Conservation (phyloP, 2,113 vertebrate genomes). For the Passer domesticus region DNA sequence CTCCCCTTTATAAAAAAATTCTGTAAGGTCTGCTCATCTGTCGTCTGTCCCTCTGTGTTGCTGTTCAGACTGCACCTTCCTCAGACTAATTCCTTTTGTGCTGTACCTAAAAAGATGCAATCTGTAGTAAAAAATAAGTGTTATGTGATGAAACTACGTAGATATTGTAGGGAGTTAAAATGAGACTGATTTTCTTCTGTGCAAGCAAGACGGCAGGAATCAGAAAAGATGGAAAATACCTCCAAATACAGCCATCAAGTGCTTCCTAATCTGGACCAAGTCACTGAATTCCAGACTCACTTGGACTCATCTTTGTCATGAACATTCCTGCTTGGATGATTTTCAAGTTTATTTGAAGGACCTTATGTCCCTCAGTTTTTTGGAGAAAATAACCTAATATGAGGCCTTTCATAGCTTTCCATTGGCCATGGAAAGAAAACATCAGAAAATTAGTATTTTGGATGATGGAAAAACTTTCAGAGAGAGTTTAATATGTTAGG, state of each 20-base stretch:
- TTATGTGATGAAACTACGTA: neutral
- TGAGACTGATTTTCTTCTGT: neutral
- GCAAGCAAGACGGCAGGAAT: neutral
- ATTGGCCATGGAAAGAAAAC: neutral
- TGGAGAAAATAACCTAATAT: neutral
- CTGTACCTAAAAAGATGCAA: neutral
- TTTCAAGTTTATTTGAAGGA: neutral
- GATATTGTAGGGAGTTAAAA: neutral
- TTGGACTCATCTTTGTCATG: neutral
- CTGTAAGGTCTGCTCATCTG: neutral
- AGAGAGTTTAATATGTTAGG: neutral
- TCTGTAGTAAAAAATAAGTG: neutral
- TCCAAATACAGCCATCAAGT: neutral
- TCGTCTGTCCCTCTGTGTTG: neutral
- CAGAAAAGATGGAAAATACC: neutral
- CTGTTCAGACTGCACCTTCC: neutral
- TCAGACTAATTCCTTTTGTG: neutral
- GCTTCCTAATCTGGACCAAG: neutral
- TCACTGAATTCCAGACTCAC: neutral
- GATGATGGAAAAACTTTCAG: neutral
- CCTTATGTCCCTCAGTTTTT: neutral
- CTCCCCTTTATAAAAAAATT: neutral
- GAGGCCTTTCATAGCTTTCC: neutral
- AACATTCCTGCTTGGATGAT: neutral
- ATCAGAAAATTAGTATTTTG: neutral